phyloP scores from a whole-genome alignment of 2,888 invertebrate species.

The Nycteola revayana region DNA sequence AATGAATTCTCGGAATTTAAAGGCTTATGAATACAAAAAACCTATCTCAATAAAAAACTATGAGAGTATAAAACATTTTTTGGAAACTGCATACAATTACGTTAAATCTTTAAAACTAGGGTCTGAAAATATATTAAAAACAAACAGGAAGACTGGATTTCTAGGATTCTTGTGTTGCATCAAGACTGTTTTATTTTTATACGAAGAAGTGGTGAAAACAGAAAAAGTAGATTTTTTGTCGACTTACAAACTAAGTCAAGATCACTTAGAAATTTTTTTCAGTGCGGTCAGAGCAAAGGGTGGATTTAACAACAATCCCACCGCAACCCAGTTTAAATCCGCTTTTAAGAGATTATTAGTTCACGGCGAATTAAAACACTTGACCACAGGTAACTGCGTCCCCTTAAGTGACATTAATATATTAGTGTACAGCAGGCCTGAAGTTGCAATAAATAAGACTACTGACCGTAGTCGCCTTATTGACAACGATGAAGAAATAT shows the following conservation, averaged over 20 bases:
- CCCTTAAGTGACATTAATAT: constrained; percentile 8
- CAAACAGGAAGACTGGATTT: constrained; percentile 3
- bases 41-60: background rate
- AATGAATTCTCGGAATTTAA: constrained; percentile 3
- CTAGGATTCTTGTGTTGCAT: constrained; percentile 1
- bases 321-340: too few relatives aligned
- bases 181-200: constrained; percentile 2
- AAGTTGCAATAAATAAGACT: constrained; percentile 13
- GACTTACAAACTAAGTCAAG: too few relatives aligned
- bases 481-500: background rate
- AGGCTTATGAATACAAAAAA: constrained; percentile 2
- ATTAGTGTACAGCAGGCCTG: constrained; percentile 9
- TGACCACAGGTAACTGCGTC: constrained; percentile 10
- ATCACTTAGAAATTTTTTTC: too few relatives aligned
- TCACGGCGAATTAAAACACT: constrained; percentile 10
- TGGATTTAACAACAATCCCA: too few relatives aligned
- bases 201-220: background rate
- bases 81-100: background rate
- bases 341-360: too few relatives aligned
- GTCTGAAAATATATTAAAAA: background rate
- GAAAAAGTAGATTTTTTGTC: constrained; percentile 1
- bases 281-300: too few relatives aligned
- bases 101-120: background rate
- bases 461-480: constrained; percentile 6
- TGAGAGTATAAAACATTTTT: constrained; percentile 1